A percentile compares a stretch with the other conserved stretches of the same genome.
phyloP scores from a whole-genome alignment of 2,888 invertebrate genomes.

The Leucoma salicis region DNA sequence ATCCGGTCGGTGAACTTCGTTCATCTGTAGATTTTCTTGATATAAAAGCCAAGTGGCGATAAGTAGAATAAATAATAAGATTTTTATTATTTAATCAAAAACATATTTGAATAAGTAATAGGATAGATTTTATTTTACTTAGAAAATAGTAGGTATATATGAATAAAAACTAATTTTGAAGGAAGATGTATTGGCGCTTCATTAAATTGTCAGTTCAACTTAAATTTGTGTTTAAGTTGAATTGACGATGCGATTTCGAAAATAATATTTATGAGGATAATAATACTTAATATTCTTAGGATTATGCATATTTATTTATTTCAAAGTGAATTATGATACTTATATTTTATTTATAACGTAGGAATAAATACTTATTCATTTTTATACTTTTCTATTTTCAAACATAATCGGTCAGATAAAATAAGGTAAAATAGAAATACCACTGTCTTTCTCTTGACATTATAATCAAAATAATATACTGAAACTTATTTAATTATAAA shows the following conservation, averaged over 20 bases:
- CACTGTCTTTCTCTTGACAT: too few relatives aligned
- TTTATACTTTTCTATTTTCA: not conserved
- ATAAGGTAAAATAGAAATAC: too few relatives aligned
- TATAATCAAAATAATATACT: too few relatives aligned
- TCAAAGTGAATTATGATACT: not conserved
- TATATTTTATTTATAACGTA: not conserved
- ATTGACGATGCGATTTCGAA: constrained; percentile 74
- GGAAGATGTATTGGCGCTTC: constrained; percentile 19
- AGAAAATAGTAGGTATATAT: constrained; percentile 16
- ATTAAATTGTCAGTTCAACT: constrained; percentile 70
- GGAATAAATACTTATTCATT: not conserved
- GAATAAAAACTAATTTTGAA: not conserved
- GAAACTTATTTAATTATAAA: too few relatives aligned
- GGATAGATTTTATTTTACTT: not conserved
- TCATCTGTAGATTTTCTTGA: too few relatives aligned
- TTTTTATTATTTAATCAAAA: too few relatives aligned
- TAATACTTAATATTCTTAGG: not conserved
- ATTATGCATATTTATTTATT: not conserved
- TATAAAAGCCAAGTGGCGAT: too few relatives aligned
- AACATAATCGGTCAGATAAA: too few relatives aligned
- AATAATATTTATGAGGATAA: constrained; percentile 3
- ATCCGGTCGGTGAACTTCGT: too few relatives aligned
- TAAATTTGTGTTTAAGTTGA: constrained; percentile 62
- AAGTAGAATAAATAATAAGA: too few relatives aligned
- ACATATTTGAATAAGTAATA: too few relatives aligned